Conservation (phyloP, 2,888 invertebrate species). For the Brenthis daphne region DNA sequence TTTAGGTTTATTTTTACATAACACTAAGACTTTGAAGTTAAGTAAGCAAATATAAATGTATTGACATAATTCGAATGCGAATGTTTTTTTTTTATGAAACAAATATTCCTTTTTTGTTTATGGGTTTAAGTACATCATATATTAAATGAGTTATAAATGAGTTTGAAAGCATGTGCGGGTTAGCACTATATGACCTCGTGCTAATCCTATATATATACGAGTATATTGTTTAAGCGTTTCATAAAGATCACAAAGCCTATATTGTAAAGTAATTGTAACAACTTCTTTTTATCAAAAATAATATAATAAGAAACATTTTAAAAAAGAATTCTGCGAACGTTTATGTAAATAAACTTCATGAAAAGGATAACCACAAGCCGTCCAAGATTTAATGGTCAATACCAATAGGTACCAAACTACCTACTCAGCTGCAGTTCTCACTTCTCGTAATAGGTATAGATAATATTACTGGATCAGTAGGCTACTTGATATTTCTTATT, state of each 20-base stretch:
- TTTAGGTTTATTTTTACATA: too few species aligned
- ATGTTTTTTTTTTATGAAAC: too few species aligned
- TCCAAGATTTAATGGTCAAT: not conserved
- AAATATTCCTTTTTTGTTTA: too few species aligned
- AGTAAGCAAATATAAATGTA: too few species aligned
- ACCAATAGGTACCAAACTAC: too few species aligned
- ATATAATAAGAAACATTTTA: too few species aligned
- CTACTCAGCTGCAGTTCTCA: not conserved
- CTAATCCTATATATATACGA: not conserved
- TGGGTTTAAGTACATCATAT: too few species aligned
- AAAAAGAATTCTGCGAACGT: constrained; percentile 5
- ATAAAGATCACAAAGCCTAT: not conserved
- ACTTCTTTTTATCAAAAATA: too few species aligned
- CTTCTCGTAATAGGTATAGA: constrained; percentile 1
- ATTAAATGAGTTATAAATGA: too few species aligned
- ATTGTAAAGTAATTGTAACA: too few species aligned
- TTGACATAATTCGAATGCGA: too few species aligned
- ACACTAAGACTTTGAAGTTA: too few species aligned
- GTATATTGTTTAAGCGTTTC: not conserved
- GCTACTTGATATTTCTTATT: constrained; percentile 3
- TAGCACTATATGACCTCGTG: constrained; percentile 7
- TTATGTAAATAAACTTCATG: not conserved
- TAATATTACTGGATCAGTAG: not conserved
- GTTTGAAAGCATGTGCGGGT: constrained; percentile 8
- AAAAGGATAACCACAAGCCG: constrained; percentile 22